These are phyloP conservation scores for Dicyrtoma fusca DNA, from an alignment of 2,888 invertebrate species.

Conservation along the genomic window DNA sequence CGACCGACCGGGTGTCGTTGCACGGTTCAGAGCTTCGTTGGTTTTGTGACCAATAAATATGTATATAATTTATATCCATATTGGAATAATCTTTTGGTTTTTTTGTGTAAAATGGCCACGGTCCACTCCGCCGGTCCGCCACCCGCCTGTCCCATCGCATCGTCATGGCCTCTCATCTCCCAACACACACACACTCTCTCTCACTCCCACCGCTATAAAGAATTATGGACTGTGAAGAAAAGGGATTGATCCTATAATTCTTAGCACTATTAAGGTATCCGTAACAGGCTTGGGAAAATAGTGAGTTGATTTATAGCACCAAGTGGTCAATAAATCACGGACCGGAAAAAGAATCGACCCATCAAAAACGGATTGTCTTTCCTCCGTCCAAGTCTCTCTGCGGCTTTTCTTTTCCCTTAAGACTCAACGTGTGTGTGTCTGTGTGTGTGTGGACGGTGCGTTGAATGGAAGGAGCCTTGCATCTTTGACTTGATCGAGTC, in stretches of 20 bases:
- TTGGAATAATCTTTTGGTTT: no score
- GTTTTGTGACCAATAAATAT: no score
- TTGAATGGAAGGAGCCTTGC: no score
- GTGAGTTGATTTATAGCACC: constrained; percentile 52
- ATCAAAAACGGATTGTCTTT: constrained; percentile 54
- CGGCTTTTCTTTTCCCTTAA: constrained; percentile 31
- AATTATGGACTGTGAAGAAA: constrained; percentile 35
- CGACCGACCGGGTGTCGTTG: no score
- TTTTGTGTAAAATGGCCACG: no score
- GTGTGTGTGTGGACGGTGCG: no score
- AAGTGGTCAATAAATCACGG: constrained; percentile 55
- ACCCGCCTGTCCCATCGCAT: no score
- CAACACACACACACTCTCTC: background rate
- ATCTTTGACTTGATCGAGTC: no score
- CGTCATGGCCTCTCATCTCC: no score
- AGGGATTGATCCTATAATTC: constrained; percentile 40
- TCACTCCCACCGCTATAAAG: background rate
- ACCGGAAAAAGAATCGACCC: constrained; percentile 53
- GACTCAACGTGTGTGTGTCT: constrained; percentile 15
- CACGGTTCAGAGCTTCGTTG: no score
- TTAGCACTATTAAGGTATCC: constrained; percentile 42
- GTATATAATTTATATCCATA: no score
- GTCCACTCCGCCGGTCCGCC: no score
- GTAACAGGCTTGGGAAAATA: constrained; percentile 37
- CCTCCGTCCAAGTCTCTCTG: constrained; percentile 38